Evolutionary conservation across 1,140 invertebrate species (phyloP), one percentile per base, ranked within the genome.

Genomic region (Lysiphlebus fabarum): DNA sequence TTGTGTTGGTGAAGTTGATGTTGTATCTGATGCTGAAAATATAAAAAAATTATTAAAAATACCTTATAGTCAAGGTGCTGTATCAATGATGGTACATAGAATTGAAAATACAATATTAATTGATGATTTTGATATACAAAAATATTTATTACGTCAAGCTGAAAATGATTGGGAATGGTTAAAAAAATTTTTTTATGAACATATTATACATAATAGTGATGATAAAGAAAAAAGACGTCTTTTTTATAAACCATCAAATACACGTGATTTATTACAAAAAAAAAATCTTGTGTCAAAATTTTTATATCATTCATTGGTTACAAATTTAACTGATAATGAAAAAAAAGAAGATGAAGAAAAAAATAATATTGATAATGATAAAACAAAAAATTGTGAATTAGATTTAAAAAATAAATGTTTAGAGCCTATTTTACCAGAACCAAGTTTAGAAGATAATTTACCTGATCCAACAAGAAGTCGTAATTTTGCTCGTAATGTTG

Each of bases 61-160:
- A 61, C 92, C 93, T 0, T 95, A 94, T 69, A 89, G 87, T 57
- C 87, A 89, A 62, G 86, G 84, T 8, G 82, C 84, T 7, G 85
- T 90, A 5, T 95, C 92, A 67, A 94, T 96, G 91, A 91, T 96
- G 83, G 91, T 96, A 0, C 93, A 96, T 75, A 82, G 93, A 47
- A 85, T 96, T 53, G 91, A 90, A 66, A 95, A 95, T 65, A 94
- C 93, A 0, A 71, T 96, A 2, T 78, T 96, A 0, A 77, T 96
- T n/a, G 93, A 96, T 73, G 91, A 96, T 64, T 96, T 96, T 75
- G 92, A 96, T 76, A 87, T 96, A 44, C 91, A 92, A 65, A 89
- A 90, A 68, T 89, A 92, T 77, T 76, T 93, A 33, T 76, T 93
- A 61, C 82, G 86, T 62, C 87, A 89, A 12, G 82, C 85, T 0